phyloP scores from a whole-genome alignment of 1,140 invertebrate genomes.

The Dinoponera quadriceps region DNA sequence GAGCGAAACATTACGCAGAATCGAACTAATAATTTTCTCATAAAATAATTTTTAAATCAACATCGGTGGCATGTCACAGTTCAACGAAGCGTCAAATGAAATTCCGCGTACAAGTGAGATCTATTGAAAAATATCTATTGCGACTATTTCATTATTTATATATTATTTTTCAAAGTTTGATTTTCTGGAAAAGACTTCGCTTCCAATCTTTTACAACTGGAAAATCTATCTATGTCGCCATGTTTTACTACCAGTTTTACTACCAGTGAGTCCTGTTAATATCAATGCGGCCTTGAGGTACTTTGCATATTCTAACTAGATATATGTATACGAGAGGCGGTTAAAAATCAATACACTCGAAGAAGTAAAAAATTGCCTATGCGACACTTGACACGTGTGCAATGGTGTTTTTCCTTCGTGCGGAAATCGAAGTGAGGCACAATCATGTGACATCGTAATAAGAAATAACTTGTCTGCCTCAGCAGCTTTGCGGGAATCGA shows the following conservation, averaged over 20 bases:
- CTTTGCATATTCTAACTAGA: not conserved
- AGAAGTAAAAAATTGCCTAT: not conserved
- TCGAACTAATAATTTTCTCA: not conserved
- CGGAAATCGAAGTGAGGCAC: not conserved
- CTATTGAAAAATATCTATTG: too few species aligned
- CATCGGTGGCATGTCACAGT: not conserved
- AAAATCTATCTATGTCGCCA: not conserved
- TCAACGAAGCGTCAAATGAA: not conserved
- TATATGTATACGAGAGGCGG: not conserved
- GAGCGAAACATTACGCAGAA: not conserved
- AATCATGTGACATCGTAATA: too few species aligned
- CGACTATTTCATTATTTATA: not conserved
- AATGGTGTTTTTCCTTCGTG: not conserved
- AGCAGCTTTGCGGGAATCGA: too few species aligned
- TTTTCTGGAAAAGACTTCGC: not conserved
- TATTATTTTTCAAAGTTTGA: not conserved
- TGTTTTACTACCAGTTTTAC: not conserved
- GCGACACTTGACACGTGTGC: not conserved
- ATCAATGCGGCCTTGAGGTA: not conserved
- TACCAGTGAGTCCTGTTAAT: not conserved
- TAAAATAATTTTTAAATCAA: too few species aligned
- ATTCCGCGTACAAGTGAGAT: not conserved
- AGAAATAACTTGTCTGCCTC: too few species aligned
- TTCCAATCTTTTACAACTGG: not conserved
- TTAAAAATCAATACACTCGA: constrained; percentile 13